Evolutionary conservation across 2,113 vertebrate genomes (phyloP), one percentile per base, ranked within the genome.

Genomic region (Antidorcas marsupialis): DNA sequence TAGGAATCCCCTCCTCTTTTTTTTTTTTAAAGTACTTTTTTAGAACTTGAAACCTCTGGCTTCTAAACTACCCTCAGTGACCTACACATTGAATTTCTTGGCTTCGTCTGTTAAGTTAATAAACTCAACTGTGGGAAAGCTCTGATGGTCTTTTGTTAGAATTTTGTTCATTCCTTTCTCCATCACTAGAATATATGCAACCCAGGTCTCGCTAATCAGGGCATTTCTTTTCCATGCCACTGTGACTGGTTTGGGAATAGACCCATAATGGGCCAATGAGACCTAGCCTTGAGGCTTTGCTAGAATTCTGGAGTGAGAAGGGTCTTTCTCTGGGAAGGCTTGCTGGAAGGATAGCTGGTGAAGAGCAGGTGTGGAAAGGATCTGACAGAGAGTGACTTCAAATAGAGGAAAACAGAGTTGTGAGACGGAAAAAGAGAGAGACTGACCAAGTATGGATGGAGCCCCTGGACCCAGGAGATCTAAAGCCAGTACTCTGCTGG

Each of bases 11-110:
- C 39, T 94, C 28, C 36, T 47, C 89, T 94, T 52, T 27, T 43
- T 91, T 94, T 43, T 86, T 95, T 53, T 43, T 50, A 19, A 6
- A 39, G 21, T 59, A 62, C 33, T 50, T 87, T 39, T 76, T 94
- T 71, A 74, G 43, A 87, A 93, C 53, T 84, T 95, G 53, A 91
- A 98, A 95, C 82, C 62, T 76, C 87, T 95, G 82, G 85, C 15
- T 91, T 95, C 45, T 89, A 89, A 86, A 84, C 59, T 55, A 85
- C 21, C 8, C 33, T 86, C 74, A 83, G 43, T 39, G 60, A 97
- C 83, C 50, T 71, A 62, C 33, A 85, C n/a, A 83, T 13, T 93
- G 59, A 81, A 55, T 87, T 90, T 96, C 53, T 92, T 89, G n/a
- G 53, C 85, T 94, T 95, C 50, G 2, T 62, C 86, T 87, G 53